Base-by-base conservation (phyloP, 2,797 vertebrate genomes). In the Channallabes apus region DNA sequence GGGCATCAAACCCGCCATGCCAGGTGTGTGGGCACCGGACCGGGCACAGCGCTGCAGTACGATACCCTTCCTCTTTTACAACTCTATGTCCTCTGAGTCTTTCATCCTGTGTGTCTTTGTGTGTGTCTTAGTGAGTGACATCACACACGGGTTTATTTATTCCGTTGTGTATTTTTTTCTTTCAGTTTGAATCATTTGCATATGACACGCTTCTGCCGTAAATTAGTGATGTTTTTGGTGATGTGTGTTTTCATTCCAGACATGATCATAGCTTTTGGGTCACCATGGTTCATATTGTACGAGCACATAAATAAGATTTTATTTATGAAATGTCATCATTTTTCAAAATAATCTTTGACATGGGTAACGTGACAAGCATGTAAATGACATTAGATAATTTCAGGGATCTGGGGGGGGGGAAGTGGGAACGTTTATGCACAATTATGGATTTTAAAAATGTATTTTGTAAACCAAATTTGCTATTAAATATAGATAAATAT, bases 1-100 rank as follows among this genome's bases (percentile, higher is more conserved):
- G 95, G 97, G 98, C 94, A 97, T 98, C 95, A 99, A 99, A 94
- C 97, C 98, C 93, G 97, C 96, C 94, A 99, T 99, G 96, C 97
- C 97, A 93, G 98, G 98, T 99, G 94, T 96, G 96, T 90, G 92
- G 94, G 91, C 90, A 64, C 92, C 92, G 80, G 89, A 92, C 93
- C 93, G 94, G 91, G 93, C 94, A 72, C 92, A 93, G 91, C 93
- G 92, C 94, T 92, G 94, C 94, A 96, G 95, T 95, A 96, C 93
- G 95, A 93, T 90, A 94, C 91, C 92, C 89, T 94, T 94, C 78
- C 91, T 94, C 94, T 93, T 92, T 93, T 93, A 85, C 69, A 91
- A 86, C 85, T 35, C 35, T 35, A 82, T 41, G 72, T 58, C 64
- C 27, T n/a, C 77, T 56, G 38, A 89, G 35, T 90, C 87, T 72